Conservation (phyloP, 1,140 invertebrate species). For the Drosophila saltans region DNA sequence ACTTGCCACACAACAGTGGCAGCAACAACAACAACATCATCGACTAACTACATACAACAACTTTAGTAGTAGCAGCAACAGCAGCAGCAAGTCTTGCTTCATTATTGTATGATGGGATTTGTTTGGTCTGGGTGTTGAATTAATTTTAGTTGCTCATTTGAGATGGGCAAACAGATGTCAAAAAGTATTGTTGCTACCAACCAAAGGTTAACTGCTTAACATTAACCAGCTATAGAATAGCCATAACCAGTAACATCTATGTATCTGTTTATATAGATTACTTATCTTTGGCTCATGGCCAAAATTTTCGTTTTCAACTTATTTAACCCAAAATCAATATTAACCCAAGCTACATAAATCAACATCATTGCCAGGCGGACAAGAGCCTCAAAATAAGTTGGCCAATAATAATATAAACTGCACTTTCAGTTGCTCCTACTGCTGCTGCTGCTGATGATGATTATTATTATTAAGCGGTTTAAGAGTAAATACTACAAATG, state of each 20-base stretch:
- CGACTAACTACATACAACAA: conserved; percentile 10
- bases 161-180: conserved; percentile 10
- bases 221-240: conserved; percentile 37
- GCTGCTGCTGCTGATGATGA: background rate
- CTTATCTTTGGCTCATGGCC: conserved; percentile 29
- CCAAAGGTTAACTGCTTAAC: conserved; percentile 15
- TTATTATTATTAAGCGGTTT: conserved; percentile 3
- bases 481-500: background rate
- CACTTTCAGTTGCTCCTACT: conserved; percentile 32
- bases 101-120: conserved; percentile 1
- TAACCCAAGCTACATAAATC: conserved; percentile 45
- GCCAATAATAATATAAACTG: conserved; percentile 37
- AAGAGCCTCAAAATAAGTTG: conserved; percentile 19
- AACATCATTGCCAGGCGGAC: conserved; percentile 37
- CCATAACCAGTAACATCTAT: background rate
- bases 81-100: background rate
- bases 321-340: conserved; percentile 71
- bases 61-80: background rate
- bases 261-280: background rate
- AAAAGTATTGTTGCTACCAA: background rate
- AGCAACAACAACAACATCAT: conserved; percentile 12
- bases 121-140: conserved; percentile 18
- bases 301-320: conserved; percentile 44
- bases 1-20: background rate
- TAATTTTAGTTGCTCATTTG: conserved; percentile 26